Evolutionary conservation across 2,888 invertebrate species (phyloP).

Genomic region (Hirtodrosophila trivittata): DNA sequence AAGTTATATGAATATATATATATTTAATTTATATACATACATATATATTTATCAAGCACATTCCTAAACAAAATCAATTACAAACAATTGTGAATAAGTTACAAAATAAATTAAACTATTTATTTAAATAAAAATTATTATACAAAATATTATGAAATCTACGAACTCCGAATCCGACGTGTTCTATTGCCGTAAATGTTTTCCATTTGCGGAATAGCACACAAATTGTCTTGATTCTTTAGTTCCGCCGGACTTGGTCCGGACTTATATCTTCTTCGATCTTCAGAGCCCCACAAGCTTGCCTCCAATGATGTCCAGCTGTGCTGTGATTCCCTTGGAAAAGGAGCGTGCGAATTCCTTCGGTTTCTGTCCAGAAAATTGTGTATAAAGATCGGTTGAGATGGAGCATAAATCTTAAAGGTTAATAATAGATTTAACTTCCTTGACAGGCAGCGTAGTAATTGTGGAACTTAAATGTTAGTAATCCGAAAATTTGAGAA

Average conservation of each 20-base stretch:
- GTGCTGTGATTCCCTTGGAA: constrained; percentile 82
- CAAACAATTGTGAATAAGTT: constrained; percentile 61
- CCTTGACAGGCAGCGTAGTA: too few species aligned
- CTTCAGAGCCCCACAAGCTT: constrained; percentile 81
- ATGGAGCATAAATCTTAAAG: too few species aligned
- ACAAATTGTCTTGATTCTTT: neutral
- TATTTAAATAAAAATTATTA: constrained; percentile 70
- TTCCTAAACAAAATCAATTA: constrained; percentile 60
- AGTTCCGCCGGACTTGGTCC: too few species aligned
- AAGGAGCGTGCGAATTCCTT: constrained; percentile 79
- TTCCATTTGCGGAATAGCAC: neutral
- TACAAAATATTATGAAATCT: constrained; percentile 36
- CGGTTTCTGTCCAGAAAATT: constrained; percentile 71
- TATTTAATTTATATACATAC: constrained; percentile 16
- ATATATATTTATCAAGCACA: constrained; percentile 58
- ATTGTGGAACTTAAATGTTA: too few species aligned
- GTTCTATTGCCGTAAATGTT: neutral
- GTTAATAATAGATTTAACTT: too few species aligned
- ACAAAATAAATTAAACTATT: constrained; percentile 75
- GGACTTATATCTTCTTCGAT: neutral
- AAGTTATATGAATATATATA: constrained; percentile 24
- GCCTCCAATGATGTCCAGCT: constrained; percentile 81
- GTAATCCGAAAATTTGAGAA: too few species aligned
- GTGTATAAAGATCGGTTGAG: too few species aligned
- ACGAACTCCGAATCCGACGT: neutral